Evolutionary conservation across 2,797 vertebrate genomes (phyloP), one percentile per base, ranked within the genome.

Genomic region (Spondyliosoma cantharus): DNA sequence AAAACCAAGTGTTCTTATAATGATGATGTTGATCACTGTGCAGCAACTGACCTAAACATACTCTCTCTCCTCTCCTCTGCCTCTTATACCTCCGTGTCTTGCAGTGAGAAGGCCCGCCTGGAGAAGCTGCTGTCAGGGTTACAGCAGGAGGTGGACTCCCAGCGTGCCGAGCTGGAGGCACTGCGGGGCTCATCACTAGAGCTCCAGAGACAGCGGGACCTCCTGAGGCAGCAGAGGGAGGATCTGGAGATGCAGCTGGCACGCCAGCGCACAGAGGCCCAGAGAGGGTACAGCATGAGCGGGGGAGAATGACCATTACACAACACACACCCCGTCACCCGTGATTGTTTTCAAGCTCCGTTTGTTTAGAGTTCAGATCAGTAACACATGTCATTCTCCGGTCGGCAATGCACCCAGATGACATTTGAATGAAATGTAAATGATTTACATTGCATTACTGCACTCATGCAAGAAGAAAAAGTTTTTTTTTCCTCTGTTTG

Each of bases 101-200:
- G 14, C 85, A 97, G 96, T 82, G 94, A 96, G 87, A 96, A 95
- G 81, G 72, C 45, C 9, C 82, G 89, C 43, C 69, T 96, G 86
- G 95, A 96, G 88, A 87, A 79, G 65, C 83, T 76, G 29, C 69
- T 93, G 14, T 92, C 86, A 24, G 87, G 74, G 63, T 82, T 95
- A 76, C 93, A 93, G 64, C 93, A 90, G 73, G 90, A 94, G 84
- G 83, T 86, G 12, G 91, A 93, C 53, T 72, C 78, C 3, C 90
- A 90, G 68, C 79, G 67, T 1, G 43, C 71, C 3, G 95, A 96
- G 86, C 84, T 92, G 78, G 94, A 92, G 81, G 87, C 71, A 50
- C 87, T 95, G 74, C 92, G 89, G 61, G 83, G 90, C 45, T 80
- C 89, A 1, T 93, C 89, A 0, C 49, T 81, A 7, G 95, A 96